phyloP scores from a whole-genome alignment of 2,113 vertebrate genomes.

The Motacilla tschutschensis region DNA sequence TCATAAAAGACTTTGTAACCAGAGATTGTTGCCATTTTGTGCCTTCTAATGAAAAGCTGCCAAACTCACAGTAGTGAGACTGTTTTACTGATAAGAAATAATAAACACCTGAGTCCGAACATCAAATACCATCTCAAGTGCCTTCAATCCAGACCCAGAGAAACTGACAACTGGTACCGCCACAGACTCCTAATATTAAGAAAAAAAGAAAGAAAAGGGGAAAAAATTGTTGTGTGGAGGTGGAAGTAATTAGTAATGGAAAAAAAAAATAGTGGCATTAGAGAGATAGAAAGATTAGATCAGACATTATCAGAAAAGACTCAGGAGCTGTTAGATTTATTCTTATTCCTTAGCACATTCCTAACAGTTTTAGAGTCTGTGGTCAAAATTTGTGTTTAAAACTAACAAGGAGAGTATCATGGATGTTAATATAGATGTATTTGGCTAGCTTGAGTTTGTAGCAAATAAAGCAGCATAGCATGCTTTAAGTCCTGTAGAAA shows the following conservation, averaged over 20 bases:
- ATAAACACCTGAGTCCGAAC: no score
- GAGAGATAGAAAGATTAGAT: not conserved
- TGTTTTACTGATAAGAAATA: no score
- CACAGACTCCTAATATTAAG: not conserved
- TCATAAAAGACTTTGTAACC: no score
- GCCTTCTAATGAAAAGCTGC: no score
- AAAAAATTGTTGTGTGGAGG: fast-evolving
- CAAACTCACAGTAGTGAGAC: no score
- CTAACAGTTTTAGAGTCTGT: not conserved
- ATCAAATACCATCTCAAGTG: no score
- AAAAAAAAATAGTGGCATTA: not conserved
- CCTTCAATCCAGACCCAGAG: no score
- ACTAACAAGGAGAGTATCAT: not conserved
- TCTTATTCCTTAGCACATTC: not conserved
- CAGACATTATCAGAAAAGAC: not conserved
- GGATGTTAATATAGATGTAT: not conserved
- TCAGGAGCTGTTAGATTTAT: not conserved
- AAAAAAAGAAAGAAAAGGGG: no score
- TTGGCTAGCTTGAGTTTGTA: not conserved
- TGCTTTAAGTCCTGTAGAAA: not conserved
- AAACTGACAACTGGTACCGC: no score
- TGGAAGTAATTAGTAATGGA: not conserved
- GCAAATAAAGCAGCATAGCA: not conserved
- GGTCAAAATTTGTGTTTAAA: not conserved
- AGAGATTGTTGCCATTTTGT: no score